Percentiles rank a stretch among this genome's conserved stretches.
Conservation (phyloP, 2,113 vertebrate genomes). For the Platysternon megacephalum region DNA sequence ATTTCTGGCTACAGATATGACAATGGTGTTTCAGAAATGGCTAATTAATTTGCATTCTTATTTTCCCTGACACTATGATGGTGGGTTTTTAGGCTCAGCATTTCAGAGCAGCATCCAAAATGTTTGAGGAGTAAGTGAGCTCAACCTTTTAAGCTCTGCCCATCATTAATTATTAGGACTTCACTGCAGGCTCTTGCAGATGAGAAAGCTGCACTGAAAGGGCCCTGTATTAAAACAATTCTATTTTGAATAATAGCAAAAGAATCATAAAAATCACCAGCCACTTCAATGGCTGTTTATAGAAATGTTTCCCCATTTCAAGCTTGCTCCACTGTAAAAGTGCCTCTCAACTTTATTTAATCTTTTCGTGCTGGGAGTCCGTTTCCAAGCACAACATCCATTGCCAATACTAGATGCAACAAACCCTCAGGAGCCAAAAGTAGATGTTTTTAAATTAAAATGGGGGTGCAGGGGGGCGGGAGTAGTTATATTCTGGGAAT, state of each 20-base stretch:
- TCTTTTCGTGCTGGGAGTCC: slow-evolving; percentile 7
- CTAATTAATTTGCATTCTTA: slow-evolving; percentile 16
- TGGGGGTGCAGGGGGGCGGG: neutral
- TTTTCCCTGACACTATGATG: neutral
- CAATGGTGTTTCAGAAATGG: neutral
- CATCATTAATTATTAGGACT: neutral
- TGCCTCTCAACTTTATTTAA: neutral
- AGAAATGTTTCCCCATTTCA: neutral
- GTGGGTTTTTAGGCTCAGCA: slow-evolving; percentile 39
- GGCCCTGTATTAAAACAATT: slow-evolving; percentile 29
- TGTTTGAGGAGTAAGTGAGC: slow-evolving; percentile 9
- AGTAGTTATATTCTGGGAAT: neutral
- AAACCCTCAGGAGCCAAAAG: neutral
- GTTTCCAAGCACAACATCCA: slow-evolving; percentile 19
- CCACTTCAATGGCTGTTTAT: neutral
- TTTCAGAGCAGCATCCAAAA: slow-evolving; percentile 14
- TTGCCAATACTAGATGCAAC: neutral
- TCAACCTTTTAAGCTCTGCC: slow-evolving; percentile 48
- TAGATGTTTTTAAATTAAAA: neutral
- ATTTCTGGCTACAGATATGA: neutral
- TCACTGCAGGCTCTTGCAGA: neutral
- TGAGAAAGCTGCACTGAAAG: neutral
- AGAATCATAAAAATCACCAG: neutral
- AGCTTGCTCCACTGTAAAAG: neutral
- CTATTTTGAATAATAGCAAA: slow-evolving; percentile 35